These are phyloP conservation scores for Rhodeus uyekii DNA, from an alignment of 2,797 vertebrate genomes.

Conservation along the genomic window DNA sequence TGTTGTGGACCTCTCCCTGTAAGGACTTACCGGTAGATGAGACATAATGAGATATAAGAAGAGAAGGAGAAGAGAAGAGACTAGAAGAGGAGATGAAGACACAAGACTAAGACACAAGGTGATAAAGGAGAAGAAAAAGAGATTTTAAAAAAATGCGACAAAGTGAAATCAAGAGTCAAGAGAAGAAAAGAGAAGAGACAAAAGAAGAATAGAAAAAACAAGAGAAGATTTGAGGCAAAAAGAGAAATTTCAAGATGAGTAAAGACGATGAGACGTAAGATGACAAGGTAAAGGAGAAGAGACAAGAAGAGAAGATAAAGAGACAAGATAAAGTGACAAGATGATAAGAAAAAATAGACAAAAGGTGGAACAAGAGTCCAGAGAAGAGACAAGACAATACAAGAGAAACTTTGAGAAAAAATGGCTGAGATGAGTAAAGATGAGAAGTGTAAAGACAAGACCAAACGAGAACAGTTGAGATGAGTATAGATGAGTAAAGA, in stretches of 20 bases:
- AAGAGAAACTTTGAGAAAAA: not conserved
- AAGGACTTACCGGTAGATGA: slow-evolving; percentile 38
- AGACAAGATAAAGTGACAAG: not conserved
- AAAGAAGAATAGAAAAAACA: not conserved
- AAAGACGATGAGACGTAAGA: not conserved
- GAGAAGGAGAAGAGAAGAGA: slow-evolving; percentile 1
- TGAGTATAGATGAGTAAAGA: not conserved
- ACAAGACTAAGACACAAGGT: too few relatives aligned
- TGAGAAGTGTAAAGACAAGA: not conserved
- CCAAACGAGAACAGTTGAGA: not conserved
- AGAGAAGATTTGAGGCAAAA: not conserved
- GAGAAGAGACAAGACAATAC: not conserved
- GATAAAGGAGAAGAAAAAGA: too few relatives aligned
- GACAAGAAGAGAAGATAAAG: not conserved
- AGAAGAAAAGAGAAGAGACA: not conserved
- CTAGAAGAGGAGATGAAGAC: not conserved
- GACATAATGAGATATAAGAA: not conserved
- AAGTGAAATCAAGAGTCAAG: too few relatives aligned
- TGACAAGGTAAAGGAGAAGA: not conserved
- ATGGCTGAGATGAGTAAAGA: not conserved
- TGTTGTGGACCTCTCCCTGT: not conserved
- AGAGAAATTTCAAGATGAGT: not conserved
- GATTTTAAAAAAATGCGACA: too few relatives aligned
- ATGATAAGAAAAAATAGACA: not conserved
- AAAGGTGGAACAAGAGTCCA: not conserved